Base-by-base conservation (phyloP, 2,797 vertebrate species). In the Apodemus agrarius region DNA sequence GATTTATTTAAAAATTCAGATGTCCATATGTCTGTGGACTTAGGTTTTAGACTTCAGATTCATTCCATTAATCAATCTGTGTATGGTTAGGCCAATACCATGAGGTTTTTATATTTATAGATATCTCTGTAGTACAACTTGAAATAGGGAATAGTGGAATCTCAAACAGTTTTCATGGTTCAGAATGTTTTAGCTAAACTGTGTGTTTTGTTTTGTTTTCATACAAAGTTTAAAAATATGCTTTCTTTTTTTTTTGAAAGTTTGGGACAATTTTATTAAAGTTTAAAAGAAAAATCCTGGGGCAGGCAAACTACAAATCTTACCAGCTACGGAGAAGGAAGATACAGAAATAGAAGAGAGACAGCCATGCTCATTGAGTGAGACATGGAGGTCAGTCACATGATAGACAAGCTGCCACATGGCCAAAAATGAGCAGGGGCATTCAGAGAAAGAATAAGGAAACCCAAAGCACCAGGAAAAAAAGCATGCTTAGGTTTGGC, bases 211-310 rank as follows among this genome's bases (percentile, higher is more conserved):
- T n/a, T 54, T 21, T 80, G 49, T 80, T 43, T 80, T 31, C 31
- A 80, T 54, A 54, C 11, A 13, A 80, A 34, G 9, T 54, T n/a
- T 34, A 19, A 11, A 80, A 80, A 49, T 59, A 78, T 67, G 29
- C 52, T 59, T 87, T 86, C 11, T n/a, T 24, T 69, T 69, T 92
- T 72, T n/a, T n/a, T n/a, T n/a, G n/a, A 79, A 96, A n/a, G 11
- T n/a, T 34, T 24, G 16, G 19, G 31, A 24, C 43, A 52, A 52
- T 49, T 52, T n/a, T 52, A 86, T 69, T 86, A 16, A 86, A 65
- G 59, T 65, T 86, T 69, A 86, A 69, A 63, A 46, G 31, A 49
- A 31, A 84, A 52, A 69, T 4, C 19, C 63, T 65, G 5, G 21
- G 31, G 63, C 21, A 69, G 63, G 31, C 43, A 69, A 52, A 67